Base-by-base conservation (phyloP, 2,888 invertebrate species). In the Bhutanitis thaidina region DNA sequence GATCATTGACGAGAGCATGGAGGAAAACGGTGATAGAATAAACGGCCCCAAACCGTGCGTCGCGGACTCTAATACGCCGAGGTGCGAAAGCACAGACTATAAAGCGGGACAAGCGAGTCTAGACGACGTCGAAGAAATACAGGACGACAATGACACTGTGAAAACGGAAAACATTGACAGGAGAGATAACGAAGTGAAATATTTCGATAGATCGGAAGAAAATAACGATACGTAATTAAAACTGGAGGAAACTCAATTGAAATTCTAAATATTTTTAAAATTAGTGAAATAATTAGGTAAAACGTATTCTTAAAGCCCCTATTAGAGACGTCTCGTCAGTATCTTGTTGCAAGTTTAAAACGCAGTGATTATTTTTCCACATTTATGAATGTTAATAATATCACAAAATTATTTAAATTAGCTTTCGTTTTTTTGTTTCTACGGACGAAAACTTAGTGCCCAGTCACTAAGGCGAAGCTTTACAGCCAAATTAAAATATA, bases 111-210 rank as follows among this genome's bases (percentile, higher is more conserved):
- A 89, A 57, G 83, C 87, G 0, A 88, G 88, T 51, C 60, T 89
- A 4, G 89, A 89, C 36, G 89, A 89, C 12, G 83, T 89, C 0
- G 89, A 89, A 61, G 89, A 89, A 45, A 61, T 89, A 30, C 72
- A 78, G 55, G 85, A 86, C 13, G 88, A 87, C 43, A 61, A 65
- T 55, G 74, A 74, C 9, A 43, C 32, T 32, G 49, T 54, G 0
- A 65, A 50, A 38, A 56, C 50, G 10, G 62, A 62, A 37, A 46
- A 38, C 20, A 47, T 55, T 30, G 41, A 43, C 29, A 15, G 14
- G 3, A 30, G 5, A 20, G 38, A 8, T n/a, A 30, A 12, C 12
- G 3, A 14, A 16, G 20, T n/a, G 1, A 16, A 27, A 10, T 12
- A n/a, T 3, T 12, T 27, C 2, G 13, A 12, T 4, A 20, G 1